Base-by-base conservation (phyloP, 2,797 vertebrate species). In the Acomys russatus region DNA sequence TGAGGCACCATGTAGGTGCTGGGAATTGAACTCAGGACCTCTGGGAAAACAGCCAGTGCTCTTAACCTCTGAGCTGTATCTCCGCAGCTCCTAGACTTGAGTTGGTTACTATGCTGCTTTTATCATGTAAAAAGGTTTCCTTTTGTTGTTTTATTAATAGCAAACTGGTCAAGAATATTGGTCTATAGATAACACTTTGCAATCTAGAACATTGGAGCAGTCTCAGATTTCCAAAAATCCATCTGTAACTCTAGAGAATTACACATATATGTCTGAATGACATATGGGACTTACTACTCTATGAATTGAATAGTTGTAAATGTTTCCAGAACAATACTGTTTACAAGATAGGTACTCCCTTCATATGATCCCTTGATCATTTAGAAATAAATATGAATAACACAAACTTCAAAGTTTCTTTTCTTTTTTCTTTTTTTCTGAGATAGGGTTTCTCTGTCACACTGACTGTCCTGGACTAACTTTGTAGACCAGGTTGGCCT, bases 101-200 rank as follows among this genome's bases (percentile, higher is more conserved):
- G 85, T 61, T 94, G 74, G 73, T 15, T 90, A 20, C 54, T 44
- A 80, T 44, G 79, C 38, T 92, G 44, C 66, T 88, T 38, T 86
- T 94, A 86, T 88, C 22, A 33, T 92, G 88, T 88, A 80, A 22
- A 68, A 77, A 56, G 84, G 17, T 92, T 97, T 95, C 44, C 20
- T 79, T 14, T 89, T 92, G 18, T 66, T 78, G 5, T 59, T 56
- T 94, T 94, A 87, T 76, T 25, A 8, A 2, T 94, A 51, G 35
- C 88, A 83, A 54, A n/a, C 56, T 70, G 71, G 51, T 70, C 71
- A 76, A 84, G 59, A 90, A n/a, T 38, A 28, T 85, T 95, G 66
- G 15, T 76, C 23, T 94, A 1, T 91, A 3, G 84, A 61, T 8
- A 33, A 76, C 23, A 64, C 38, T 88, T 96, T 96, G 71, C 54